These are phyloP conservation scores for Meganola albula DNA, from an alignment of 2,888 invertebrate species.

Conservation along the genomic window DNA sequence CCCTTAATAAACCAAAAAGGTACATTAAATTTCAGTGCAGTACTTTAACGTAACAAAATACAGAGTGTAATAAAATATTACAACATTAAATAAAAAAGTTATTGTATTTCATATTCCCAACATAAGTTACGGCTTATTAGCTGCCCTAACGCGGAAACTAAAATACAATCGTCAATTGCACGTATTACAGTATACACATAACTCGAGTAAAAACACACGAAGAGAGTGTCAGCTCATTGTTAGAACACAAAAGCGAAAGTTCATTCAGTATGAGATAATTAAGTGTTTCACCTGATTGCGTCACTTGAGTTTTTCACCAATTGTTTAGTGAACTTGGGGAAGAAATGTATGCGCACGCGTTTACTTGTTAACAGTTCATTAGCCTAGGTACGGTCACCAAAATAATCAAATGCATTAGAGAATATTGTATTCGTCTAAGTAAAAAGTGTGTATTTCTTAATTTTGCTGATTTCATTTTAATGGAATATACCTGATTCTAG, in stretches of 20 bases:
- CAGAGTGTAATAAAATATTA: no score
- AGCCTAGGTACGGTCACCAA: no score
- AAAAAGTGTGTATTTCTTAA: no score
- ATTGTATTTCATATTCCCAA: conserved; percentile 7
- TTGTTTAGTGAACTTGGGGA: conserved; percentile 52
- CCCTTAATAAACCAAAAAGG: no score
- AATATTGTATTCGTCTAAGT: no score
- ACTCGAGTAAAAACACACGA: conserved; percentile 56
- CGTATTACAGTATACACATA: conserved; percentile 31
- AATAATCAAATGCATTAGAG: no score
- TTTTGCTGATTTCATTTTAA: no score
- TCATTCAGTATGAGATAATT: conserved; percentile 72
- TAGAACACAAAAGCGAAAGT: conserved; percentile 74
- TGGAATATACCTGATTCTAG: no score
- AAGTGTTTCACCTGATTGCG: conserved; percentile 71
- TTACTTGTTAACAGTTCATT: no score
- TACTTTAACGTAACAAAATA: no score
- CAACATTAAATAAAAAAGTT: no score
- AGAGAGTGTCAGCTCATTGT: conserved; percentile 64
- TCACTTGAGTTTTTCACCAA: conserved; percentile 65
- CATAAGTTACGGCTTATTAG: conserved; percentile 6
- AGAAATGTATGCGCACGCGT: conserved; percentile 26
- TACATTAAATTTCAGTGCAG: no score
- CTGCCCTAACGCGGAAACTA: conserved; percentile 25
- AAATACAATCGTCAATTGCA: conserved; percentile 21